Evolutionary conservation across 2,888 invertebrate species (phyloP).

Genomic region (Gasteruption jaculator): DNA sequence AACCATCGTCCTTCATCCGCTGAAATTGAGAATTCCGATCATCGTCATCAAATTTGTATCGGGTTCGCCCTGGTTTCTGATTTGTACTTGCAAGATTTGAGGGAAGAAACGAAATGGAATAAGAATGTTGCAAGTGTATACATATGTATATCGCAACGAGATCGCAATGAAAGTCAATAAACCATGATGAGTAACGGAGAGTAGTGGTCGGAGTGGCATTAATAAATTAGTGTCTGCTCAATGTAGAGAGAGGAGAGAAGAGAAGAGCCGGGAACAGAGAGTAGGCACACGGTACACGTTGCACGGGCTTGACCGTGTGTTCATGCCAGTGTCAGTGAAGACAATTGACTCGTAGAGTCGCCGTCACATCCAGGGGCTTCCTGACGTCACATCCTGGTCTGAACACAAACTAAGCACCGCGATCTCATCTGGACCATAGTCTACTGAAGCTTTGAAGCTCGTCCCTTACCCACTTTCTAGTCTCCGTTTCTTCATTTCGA

Average conservation of each 20-base stretch:
- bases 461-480: too few relatives aligned
- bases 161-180: constrained; percentile 46
- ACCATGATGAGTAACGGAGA: constrained; percentile 40
- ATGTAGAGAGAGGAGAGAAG: constrained; percentile 12
- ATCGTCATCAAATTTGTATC: background rate
- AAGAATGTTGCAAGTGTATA: background rate
- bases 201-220: constrained; percentile 37
- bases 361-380: constrained; percentile 33
- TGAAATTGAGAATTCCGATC: constrained; percentile 18
- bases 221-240: constrained; percentile 45
- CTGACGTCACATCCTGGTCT: constrained; percentile 48
- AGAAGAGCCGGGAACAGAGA: constrained; percentile 1
- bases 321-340: constrained; percentile 30
- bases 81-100: background rate
- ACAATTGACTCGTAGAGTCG: constrained; percentile 44
- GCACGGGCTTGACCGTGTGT: constrained; percentile 17
- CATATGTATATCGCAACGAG: too few relatives aligned
- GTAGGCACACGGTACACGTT: constrained; percentile 3
- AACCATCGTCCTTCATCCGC: constrained; percentile 43
- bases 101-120: too few relatives aligned
- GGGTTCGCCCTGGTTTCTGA: background rate
- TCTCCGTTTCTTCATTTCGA: too few relatives aligned
- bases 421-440: constrained; percentile 38
- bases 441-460: too few relatives aligned
- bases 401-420: constrained; percentile 26